A percentile compares a stretch with the other conserved stretches of the same genome.
Evolutionary conservation across 35 echinoderm and acorn worm species (phyloP).

Genomic region (Strongylocentrotus purpuratus): DNA sequence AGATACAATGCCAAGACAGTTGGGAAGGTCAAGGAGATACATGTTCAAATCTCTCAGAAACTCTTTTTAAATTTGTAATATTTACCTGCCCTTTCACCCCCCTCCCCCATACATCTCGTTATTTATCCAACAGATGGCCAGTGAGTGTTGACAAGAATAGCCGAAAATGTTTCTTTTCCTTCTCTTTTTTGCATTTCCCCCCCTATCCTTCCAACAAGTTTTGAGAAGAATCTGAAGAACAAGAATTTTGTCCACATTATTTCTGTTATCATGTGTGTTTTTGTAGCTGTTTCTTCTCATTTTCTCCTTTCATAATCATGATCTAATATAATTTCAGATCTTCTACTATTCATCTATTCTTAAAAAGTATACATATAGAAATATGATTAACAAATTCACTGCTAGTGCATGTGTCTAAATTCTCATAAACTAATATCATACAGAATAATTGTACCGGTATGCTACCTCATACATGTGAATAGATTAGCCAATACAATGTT

Average conservation of each 20-base stretch:
- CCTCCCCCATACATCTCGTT: neutral
- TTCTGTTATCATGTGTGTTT: no score
- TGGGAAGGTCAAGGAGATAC: neutral
- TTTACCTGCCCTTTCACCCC: neutral
- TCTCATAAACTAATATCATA: neutral
- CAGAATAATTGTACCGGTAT: neutral
- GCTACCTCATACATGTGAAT: neutral
- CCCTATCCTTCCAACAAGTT: no score
- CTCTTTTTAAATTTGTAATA: constrained; percentile 5
- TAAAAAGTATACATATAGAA: no score
- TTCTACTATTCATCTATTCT: no score
- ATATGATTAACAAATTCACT: no score
- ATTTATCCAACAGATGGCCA: neutral
- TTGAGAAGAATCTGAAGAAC: no score
- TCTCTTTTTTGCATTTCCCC: neutral
- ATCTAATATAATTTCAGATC: no score
- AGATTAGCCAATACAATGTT: neutral
- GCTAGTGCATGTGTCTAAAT: neutral
- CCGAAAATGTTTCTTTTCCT: neutral
- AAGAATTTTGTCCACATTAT: no score
- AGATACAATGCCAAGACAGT: neutral
- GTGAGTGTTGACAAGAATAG: neutral
- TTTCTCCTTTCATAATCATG: no score
- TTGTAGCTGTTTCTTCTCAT: no score
- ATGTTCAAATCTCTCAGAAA: neutral